Conservation (phyloP, 2,797 vertebrate species). For the Benthosema pterotum region DNA sequence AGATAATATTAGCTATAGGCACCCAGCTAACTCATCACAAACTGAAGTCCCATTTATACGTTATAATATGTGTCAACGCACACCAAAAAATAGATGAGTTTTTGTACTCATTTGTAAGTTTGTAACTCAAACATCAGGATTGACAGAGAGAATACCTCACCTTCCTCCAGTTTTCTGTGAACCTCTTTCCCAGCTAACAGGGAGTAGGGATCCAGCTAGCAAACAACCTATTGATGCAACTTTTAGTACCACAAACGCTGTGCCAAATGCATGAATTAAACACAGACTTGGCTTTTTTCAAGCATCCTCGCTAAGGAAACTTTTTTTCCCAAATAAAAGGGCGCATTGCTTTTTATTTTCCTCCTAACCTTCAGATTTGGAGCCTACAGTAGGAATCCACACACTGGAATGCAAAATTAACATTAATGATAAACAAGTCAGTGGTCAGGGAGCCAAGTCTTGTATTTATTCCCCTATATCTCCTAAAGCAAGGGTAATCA, state of each 20-base stretch:
- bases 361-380: no score
- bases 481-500: conserved; percentile 54
- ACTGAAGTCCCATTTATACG: no score
- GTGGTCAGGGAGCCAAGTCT: conserved; percentile 28
- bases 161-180: no score
- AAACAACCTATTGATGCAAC: neutral
- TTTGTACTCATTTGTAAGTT: no score
- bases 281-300: neutral
- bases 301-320: neutral
- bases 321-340: no score
- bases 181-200: neutral
- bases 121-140: neutral
- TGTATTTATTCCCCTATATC: conserved; percentile 57
- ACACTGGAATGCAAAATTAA: conserved; percentile 27
- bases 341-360: no score
- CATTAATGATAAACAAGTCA: conserved; percentile 58
- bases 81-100: no score
- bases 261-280: neutral
- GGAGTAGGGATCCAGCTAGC: neutral
- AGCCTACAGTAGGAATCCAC: no score
- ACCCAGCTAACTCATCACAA: neutral
- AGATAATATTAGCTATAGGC: neutral
- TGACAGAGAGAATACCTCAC: neutral
- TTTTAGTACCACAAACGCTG: neutral
- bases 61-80: no score